A percentile compares a stretch with the other conserved stretches of the same genome.
phyloP scores from a whole-genome alignment of 2,888 invertebrate genomes.

The Agrotis clavis region DNA sequence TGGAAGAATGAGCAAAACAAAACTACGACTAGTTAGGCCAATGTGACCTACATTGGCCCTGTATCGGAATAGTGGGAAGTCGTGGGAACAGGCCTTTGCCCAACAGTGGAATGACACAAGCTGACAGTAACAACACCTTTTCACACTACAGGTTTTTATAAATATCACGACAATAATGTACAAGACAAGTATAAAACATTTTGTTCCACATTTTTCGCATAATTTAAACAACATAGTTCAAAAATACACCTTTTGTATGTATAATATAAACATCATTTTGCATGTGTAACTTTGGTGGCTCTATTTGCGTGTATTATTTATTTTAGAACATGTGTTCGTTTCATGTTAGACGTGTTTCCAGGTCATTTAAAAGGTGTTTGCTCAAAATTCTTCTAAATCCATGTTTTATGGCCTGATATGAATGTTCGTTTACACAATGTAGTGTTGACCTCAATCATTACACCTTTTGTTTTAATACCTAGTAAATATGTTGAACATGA shows the following conservation, averaged over 20 bases:
- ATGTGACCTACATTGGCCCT: too few relatives aligned
- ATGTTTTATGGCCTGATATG: constrained; percentile 32
- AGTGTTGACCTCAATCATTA: constrained; percentile 31
- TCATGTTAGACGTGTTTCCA: constrained; percentile 7
- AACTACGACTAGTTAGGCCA: too few relatives aligned
- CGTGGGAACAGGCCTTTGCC: too few relatives aligned
- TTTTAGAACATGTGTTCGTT: constrained; percentile 30
- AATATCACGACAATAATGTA: background rate
- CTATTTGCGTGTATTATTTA: constrained; percentile 7
- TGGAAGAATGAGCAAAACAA: too few relatives aligned
- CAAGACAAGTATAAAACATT: background rate
- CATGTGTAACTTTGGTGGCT: background rate
- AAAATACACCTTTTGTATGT: background rate
- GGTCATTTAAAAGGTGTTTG: constrained; percentile 37
- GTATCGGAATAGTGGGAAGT: too few relatives aligned
- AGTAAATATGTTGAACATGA: background rate
- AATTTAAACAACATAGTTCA: background rate
- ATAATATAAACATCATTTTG: constrained; percentile 9
- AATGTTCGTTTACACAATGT: constrained; percentile 4
- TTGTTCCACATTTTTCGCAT: background rate
- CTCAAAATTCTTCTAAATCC: constrained; percentile 7
- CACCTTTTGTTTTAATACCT: constrained; percentile 14
- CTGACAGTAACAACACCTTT: too few relatives aligned
- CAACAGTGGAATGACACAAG: too few relatives aligned
- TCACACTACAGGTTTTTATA: background rate